phyloP scores from a whole-genome alignment of 2,888 invertebrate species.

The Amphipoea lucens region DNA sequence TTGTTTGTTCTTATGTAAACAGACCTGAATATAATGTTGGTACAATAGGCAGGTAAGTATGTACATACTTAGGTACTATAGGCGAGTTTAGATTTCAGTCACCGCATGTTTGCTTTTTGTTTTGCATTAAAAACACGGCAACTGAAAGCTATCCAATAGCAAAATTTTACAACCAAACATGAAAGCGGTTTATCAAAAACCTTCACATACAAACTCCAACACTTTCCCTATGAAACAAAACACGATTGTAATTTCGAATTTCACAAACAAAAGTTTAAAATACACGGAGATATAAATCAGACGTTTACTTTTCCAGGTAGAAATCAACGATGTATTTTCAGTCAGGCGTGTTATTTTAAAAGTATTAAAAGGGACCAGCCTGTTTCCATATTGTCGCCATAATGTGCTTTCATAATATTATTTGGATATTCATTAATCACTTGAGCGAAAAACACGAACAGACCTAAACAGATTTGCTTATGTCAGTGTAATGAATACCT shows the following conservation, averaged over 20 bases:
- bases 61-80: background rate
- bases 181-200: constrained; percentile 20
- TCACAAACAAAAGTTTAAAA: constrained; percentile 35
- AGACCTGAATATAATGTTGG: background rate
- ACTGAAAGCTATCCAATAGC: background rate
- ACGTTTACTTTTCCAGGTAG: constrained; percentile 39
- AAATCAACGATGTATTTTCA: constrained; percentile 40
- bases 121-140: constrained; percentile 6
- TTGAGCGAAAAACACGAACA: constrained; percentile 50
- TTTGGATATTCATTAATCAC: constrained; percentile 67
- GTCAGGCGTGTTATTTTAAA: constrained; percentile 46
- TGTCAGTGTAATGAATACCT: constrained; percentile 40
- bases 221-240: constrained; percentile 36
- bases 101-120: background rate
- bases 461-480: constrained; percentile 54
- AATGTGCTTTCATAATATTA: constrained; percentile 66
- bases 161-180: background rate
- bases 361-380: constrained; percentile 41
- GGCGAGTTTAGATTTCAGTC: background rate
- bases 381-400: constrained; percentile 45
- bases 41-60: background rate
- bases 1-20: constrained; percentile 25
- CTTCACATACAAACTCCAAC: constrained; percentile 12
- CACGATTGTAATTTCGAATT: constrained; percentile 20
- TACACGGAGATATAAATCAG: constrained; percentile 36